phyloP scores from a whole-genome alignment of 2,113 vertebrate species.

The Hepsetus odoe region DNA sequence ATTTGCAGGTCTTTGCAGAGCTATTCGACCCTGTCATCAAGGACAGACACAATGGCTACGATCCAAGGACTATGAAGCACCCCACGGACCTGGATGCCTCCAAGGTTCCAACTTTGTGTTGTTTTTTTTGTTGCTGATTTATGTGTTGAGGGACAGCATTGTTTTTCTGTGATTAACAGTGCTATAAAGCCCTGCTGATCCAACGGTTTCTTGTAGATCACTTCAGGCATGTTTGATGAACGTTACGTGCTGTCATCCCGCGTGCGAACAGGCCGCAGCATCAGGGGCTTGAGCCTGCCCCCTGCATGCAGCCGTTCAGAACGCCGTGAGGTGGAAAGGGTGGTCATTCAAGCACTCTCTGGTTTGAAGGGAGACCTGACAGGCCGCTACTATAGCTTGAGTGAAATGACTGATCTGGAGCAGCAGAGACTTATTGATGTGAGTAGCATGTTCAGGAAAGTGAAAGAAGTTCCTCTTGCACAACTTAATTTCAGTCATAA shows the following conservation, averaged over 20 bases:
- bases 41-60: slow-evolving; percentile 88
- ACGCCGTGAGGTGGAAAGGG: slow-evolving; percentile 89
- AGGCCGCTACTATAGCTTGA: slow-evolving; percentile 89
- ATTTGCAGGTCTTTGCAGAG: slow-evolving; percentile 86
- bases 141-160: too few relatives aligned
- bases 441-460: slow-evolving; percentile 50
- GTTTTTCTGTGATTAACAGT: background rate
- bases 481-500: background rate
- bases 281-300: slow-evolving; percentile 89
- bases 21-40: slow-evolving; percentile 93
- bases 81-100: slow-evolving; percentile 88
- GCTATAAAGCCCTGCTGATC: background rate
- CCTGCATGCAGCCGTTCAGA: slow-evolving; percentile 88
- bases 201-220: slow-evolving; percentile 72
- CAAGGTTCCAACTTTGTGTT: slow-evolving; percentile 76
- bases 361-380: slow-evolving; percentile 86
- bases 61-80: slow-evolving; percentile 86
- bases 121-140: background rate
- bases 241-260: slow-evolving; percentile 86
- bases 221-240: slow-evolving; percentile 86
- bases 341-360: slow-evolving; percentile 81
- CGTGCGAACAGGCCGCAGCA: slow-evolving; percentile 89
- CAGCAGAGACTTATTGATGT: slow-evolving; percentile 92
- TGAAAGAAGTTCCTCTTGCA: background rate
- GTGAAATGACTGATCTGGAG: slow-evolving; percentile 84